Conservation (phyloP, 92 coral and sea anemone species). For the Palythoa grandis region DNA sequence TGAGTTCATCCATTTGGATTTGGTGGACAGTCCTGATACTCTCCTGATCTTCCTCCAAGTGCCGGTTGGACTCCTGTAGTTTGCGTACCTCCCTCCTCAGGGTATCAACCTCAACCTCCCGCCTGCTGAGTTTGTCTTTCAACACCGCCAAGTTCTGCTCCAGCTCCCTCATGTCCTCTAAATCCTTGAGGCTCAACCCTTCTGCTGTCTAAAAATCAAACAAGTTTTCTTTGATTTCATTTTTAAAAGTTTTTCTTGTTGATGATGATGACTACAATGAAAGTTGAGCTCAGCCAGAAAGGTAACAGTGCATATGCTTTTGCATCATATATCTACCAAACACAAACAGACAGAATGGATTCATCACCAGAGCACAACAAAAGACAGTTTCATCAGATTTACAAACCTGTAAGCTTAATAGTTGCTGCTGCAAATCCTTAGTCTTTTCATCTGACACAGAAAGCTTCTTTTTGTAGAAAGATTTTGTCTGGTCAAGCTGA, state of each 20-base stretch:
- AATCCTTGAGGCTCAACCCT: slow-evolving; percentile 53
- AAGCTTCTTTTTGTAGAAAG: neutral
- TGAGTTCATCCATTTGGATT: slow-evolving; percentile 75
- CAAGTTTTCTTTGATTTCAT: neutral
- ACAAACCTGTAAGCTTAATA: slow-evolving; percentile 21
- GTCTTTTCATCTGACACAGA: neutral
- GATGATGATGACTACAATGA: neutral
- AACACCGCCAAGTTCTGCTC: slow-evolving; percentile 57
- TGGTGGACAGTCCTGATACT: slow-evolving; percentile 70
- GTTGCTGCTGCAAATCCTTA: slow-evolving; percentile 6
- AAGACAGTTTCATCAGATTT: neutral
- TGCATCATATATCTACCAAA: too few relatives aligned
- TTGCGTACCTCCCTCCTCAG: slow-evolving; percentile 38
- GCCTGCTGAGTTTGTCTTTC: slow-evolving; percentile 51
- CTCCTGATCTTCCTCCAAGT: slow-evolving; percentile 78
- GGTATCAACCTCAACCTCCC: slow-evolving; percentile 58
- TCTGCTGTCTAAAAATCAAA: slow-evolving; percentile 21
- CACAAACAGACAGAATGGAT: too few relatives aligned
- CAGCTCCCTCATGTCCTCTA: slow-evolving; percentile 54
- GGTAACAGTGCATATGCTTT: too few relatives aligned
- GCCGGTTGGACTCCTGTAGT: slow-evolving; percentile 67
- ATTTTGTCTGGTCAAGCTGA: neutral
- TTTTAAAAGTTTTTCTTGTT: neutral
- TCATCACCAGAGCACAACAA: neutral
- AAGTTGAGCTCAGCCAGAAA: neutral